These are phyloP conservation scores for Dendrolimus houi DNA, from an alignment of 2,888 invertebrate genomes.

Conservation along the genomic window DNA sequence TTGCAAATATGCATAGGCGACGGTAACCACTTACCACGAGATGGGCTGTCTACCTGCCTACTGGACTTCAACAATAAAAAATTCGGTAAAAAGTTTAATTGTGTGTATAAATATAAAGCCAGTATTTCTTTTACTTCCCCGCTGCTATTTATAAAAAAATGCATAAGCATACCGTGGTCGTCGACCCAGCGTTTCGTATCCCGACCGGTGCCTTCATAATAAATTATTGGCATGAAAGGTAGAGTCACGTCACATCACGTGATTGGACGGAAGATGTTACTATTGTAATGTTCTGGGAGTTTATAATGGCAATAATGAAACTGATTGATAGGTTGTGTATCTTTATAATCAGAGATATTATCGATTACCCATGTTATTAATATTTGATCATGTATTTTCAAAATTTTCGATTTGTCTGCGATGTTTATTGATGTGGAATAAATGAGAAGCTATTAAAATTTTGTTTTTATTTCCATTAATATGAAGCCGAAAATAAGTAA, in stretches of 20 bases:
- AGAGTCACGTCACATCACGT: not conserved
- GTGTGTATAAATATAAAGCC: too few relatives aligned
- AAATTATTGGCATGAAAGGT: not conserved
- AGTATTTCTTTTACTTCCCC: not conserved
- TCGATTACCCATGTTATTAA: too few relatives aligned
- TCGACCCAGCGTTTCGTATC: slow-evolving; percentile 1
- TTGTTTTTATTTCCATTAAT: not conserved
- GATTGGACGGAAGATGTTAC: not conserved
- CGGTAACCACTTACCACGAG: too few relatives aligned
- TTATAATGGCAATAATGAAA: not conserved
- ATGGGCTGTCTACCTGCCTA: too few relatives aligned
- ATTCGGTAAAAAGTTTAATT: too few relatives aligned
- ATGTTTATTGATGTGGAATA: too few relatives aligned
- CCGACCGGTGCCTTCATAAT: not conserved
- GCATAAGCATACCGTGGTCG: slow-evolving; percentile 14
- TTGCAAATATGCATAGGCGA: too few relatives aligned
- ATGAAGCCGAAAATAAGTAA: not conserved
- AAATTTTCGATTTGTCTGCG: too few relatives aligned
- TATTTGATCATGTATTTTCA: too few relatives aligned
- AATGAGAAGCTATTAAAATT: not conserved
- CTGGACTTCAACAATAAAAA: too few relatives aligned
- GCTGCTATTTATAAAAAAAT: slow-evolving; percentile 19
- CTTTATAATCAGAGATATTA: too few relatives aligned
- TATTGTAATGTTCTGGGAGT: not conserved
- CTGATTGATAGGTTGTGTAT: not conserved